Conservation (phyloP, 2,113 vertebrate species). For the Hippocampus guttulatus region DNA sequence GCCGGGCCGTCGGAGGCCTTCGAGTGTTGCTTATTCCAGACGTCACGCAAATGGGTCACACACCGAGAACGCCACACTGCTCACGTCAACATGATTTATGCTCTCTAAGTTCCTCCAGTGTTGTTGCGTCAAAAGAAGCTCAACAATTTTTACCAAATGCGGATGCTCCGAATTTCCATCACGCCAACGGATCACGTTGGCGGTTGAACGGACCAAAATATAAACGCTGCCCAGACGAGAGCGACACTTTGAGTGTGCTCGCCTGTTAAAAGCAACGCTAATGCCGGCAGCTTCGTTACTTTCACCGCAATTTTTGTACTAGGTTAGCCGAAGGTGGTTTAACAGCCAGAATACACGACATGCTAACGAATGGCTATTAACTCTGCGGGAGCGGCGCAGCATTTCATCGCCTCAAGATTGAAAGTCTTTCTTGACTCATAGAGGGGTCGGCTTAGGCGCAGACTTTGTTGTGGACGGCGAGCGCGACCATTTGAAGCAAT, state of each 20-base stretch:
- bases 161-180: background rate
- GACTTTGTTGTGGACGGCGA: too few relatives aligned
- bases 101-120: background rate
- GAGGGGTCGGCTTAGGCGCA: too few relatives aligned
- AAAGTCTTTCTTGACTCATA: background rate
- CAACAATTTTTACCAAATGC: background rate
- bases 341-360: too few relatives aligned
- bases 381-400: background rate
- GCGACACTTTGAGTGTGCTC: too few relatives aligned
- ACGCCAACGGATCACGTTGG: background rate
- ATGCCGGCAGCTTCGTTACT: too few relatives aligned
- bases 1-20: background rate
- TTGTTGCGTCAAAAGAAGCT: background rate
- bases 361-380: too few relatives aligned
- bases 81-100: slow-evolving; percentile 5
- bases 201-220: background rate
- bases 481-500: too few relatives aligned
- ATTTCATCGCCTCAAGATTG: background rate
- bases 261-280: too few relatives aligned
- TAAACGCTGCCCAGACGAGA: background rate
- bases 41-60: slow-evolving; percentile 6
- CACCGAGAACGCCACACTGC: background rate
- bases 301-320: too few relatives aligned
- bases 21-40: background rate
- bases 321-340: too few relatives aligned